Conservation (phyloP, 2,797 vertebrate species). For the Dryobates pubescens region DNA sequence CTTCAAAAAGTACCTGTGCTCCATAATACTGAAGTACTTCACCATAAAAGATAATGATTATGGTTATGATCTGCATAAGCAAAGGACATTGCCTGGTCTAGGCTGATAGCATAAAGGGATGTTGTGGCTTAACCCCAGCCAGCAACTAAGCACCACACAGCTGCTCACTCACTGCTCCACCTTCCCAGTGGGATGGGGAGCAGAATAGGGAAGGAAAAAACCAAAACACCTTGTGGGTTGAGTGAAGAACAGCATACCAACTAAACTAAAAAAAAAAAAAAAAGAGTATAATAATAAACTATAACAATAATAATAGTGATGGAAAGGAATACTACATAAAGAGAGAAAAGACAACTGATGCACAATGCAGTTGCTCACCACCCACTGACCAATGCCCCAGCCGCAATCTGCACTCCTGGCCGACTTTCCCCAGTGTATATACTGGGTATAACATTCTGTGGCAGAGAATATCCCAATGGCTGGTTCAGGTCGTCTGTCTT, state of each 20-base stretch:
- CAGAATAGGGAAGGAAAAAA: background rate
- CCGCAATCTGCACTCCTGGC: background rate
- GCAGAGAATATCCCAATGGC: background rate
- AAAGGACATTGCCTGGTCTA: constrained; percentile 44
- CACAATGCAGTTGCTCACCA: background rate
- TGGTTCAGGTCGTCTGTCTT: too few relatives aligned
- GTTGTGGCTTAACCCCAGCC: background rate
- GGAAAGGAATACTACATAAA: background rate
- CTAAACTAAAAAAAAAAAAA: background rate
- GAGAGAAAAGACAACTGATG: too few relatives aligned
- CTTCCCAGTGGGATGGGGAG: background rate
- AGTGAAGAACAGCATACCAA: background rate
- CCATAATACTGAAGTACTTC: constrained; percentile 57
- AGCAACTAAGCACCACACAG: background rate
- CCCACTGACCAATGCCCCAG: background rate
- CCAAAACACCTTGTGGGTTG: background rate
- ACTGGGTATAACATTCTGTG: background rate
- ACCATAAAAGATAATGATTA: constrained; percentile 68
- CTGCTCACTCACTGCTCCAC: too few relatives aligned
- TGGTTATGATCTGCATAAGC: constrained; percentile 67
- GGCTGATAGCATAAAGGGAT: constrained; percentile 29
- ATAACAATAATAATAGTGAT: background rate
- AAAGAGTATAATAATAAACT: background rate
- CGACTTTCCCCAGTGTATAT: background rate
- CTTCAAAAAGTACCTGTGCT: constrained; percentile 52